Evolutionary conservation across 2,888 invertebrate genomes (phyloP).

Genomic region (Oegoconia quadripuncta): DNA sequence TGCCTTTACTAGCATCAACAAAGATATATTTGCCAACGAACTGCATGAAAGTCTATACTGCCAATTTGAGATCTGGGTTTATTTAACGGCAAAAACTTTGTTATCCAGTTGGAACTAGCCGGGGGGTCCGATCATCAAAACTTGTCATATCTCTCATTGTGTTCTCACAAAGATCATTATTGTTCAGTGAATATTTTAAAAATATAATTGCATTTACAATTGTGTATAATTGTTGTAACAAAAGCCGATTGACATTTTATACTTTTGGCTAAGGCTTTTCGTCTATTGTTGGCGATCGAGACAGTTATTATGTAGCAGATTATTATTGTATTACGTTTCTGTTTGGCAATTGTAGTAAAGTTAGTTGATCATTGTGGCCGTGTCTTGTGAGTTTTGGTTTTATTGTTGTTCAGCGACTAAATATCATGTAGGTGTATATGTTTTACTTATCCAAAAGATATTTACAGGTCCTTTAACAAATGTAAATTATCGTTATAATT

Average conservation of each 20-base stretch:
- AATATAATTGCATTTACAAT: conserved; percentile 62
- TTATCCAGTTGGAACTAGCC: conserved; percentile 18
- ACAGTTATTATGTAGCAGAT: conserved; percentile 6
- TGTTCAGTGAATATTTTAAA: conserved; percentile 53
- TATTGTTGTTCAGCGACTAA: too few species aligned
- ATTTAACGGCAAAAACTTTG: conserved; percentile 3
- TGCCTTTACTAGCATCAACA: conserved; percentile 13
- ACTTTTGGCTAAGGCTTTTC: conserved; percentile 22
- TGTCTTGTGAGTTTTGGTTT: too few species aligned
- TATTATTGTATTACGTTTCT: conserved; percentile 3
- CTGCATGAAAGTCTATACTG: too few species aligned
- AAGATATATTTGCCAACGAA: conserved; percentile 1
- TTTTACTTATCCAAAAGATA: neutral
- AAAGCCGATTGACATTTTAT: conserved; percentile 43
- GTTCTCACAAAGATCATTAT: conserved; percentile 34
- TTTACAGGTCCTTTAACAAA: too few species aligned
- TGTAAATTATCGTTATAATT: too few species aligned
- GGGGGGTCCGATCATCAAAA: conserved; percentile 63
- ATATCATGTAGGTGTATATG: too few species aligned
- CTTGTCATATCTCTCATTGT: conserved; percentile 61
- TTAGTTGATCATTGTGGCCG: neutral
- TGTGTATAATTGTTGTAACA: conserved; percentile 46
- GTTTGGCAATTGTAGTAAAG: neutral
- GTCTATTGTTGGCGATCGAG: conserved; percentile 19
- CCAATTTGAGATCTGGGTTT: too few species aligned